phyloP scores from a whole-genome alignment of 2,888 invertebrate genomes.

The Tanytarsus gracilentus region DNA sequence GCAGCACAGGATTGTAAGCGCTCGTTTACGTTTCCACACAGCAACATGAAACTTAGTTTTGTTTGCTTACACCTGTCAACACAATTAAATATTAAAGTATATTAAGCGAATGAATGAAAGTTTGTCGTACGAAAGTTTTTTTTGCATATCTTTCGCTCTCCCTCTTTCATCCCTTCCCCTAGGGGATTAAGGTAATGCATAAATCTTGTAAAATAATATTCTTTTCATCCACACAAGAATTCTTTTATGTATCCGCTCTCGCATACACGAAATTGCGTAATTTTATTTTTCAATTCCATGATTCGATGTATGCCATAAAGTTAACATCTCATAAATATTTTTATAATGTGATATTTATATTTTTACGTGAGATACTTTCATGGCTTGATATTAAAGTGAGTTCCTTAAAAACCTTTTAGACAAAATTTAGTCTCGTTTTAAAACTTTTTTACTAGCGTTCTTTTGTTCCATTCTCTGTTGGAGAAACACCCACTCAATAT shows the following conservation, averaged over 20 bases:
- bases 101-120: background rate
- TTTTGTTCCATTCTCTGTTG: too few relatives aligned
- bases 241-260: background rate
- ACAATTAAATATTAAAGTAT: slow-evolving; percentile 20
- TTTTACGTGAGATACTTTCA: background rate
- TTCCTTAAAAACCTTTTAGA: too few relatives aligned
- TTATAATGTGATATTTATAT: slow-evolving; percentile 18
- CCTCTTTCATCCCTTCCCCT: background rate
- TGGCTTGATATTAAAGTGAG: too few relatives aligned
- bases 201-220: slow-evolving; percentile 12
- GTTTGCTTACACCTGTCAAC: slow-evolving; percentile 19
- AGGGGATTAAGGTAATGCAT: slow-evolving; percentile 19
- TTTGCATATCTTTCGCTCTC: too few relatives aligned
- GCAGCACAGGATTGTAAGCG: background rate
- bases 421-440: too few relatives aligned
- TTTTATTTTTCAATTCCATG: slow-evolving; percentile 2
- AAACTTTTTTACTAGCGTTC: too few relatives aligned
- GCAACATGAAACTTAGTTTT: too few relatives aligned
- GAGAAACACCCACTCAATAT: too few relatives aligned
- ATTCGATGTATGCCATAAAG: slow-evolving; percentile 2
- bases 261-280: background rate
- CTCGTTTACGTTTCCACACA: background rate
- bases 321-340: slow-evolving; percentile 25
- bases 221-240: background rate
- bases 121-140: background rate